phyloP scores from a whole-genome alignment of 2,888 invertebrate species.

The Melanotus villosus region DNA sequence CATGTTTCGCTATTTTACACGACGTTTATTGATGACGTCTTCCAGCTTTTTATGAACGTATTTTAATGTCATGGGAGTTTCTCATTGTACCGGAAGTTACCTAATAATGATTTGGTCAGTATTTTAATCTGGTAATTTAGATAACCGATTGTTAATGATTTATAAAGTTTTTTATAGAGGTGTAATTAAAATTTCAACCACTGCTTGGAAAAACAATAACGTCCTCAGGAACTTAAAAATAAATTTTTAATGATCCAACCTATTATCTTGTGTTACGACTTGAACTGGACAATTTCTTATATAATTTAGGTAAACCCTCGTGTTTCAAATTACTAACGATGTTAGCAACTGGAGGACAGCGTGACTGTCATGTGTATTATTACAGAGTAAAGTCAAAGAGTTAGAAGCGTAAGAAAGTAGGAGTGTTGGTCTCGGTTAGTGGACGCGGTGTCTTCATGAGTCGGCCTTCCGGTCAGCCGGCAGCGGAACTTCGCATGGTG shows the following conservation, averaged over 20 bases:
- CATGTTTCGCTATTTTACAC: no score
- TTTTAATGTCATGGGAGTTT: no score
- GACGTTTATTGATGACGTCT: no score
- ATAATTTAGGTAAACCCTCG: constrained; percentile 2
- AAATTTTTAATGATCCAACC: not conserved
- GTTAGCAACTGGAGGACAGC: constrained; percentile 49
- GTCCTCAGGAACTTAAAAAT: not conserved
- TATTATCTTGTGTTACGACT: not conserved
- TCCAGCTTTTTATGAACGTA: no score
- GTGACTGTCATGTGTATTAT: constrained; percentile 53
- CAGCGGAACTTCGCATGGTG: constrained; percentile 61
- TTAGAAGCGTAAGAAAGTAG: constrained; percentile 59
- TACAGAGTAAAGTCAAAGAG: constrained; percentile 42
- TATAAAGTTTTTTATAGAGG: no score
- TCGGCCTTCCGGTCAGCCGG: constrained; percentile 63
- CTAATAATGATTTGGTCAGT: no score
- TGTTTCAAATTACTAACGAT: constrained; percentile 47
- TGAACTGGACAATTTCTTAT: not conserved
- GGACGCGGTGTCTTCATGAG: constrained; percentile 60
- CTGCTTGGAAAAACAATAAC: no score
- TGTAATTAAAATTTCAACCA: no score
- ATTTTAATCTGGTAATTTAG: no score
- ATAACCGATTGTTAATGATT: no score
- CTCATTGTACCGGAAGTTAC: no score
- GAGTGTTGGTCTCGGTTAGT: constrained; percentile 62